Percentiles rank a stretch among this genome's conserved stretches.
phyloP scores from a whole-genome alignment of 2,113 vertebrate species.

The Dasyurus viverrinus region DNA sequence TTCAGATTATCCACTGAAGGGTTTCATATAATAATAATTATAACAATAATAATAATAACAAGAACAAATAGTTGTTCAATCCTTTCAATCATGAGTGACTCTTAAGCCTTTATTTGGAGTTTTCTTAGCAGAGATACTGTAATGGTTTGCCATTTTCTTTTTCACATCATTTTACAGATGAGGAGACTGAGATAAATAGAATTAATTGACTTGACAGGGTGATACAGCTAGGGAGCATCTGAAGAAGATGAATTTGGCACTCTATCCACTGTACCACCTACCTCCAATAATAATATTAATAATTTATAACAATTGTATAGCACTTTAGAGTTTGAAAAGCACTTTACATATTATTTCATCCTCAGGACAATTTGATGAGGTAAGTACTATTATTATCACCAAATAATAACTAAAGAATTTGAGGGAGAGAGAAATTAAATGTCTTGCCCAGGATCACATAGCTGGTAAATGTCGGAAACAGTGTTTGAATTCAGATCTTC shows the following conservation, averaged over 20 bases:
- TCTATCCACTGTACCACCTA: neutral
- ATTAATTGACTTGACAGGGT: neutral
- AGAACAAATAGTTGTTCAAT: neutral
- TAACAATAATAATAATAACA: too few relatives aligned
- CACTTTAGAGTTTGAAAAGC: neutral
- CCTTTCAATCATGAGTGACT: neutral
- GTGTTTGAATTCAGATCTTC: neutral
- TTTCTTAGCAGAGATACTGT: neutral
- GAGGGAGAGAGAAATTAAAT: neutral
- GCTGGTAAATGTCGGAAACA: neutral
- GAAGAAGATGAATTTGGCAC: neutral
- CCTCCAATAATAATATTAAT: too few relatives aligned
- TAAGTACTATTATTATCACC: conserved; percentile 1
- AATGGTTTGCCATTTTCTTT: neutral
- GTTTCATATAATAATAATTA: neutral
- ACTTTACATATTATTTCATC: neutral
- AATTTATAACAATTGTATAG: neutral
- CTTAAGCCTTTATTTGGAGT: neutral
- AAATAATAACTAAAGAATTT: conserved; percentile 12
- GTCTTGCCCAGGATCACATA: neutral
- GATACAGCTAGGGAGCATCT: neutral
- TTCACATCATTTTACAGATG: neutral
- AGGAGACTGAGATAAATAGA: neutral
- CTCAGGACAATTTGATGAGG: neutral
- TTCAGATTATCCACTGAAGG: neutral